Evolutionary conservation across 2,888 invertebrate genomes (phyloP).

Genomic region (Esperia sulphurella): DNA sequence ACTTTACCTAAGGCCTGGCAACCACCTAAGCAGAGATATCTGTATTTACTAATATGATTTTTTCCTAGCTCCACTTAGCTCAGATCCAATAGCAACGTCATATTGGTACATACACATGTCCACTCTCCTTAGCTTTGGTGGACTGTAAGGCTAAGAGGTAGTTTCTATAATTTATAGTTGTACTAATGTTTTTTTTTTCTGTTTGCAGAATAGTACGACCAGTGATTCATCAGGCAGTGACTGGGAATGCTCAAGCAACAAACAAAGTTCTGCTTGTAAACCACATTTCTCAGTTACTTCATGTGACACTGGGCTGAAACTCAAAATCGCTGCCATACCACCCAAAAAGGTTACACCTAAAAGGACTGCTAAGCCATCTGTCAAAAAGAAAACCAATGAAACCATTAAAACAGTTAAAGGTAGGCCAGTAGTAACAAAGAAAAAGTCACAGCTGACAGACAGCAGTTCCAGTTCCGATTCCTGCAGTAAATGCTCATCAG

Average conservation of each 20-base stretch:
- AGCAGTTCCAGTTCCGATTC: conserved; percentile 72
- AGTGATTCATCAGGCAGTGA: conserved; percentile 66
- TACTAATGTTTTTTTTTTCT: not conserved
- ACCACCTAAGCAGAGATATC: no score
- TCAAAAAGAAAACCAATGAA: conserved; percentile 33
- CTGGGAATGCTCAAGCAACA: conserved; percentile 62
- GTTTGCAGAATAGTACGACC: conserved; percentile 63
- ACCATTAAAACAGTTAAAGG: conserved; percentile 14
- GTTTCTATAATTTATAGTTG: not conserved
- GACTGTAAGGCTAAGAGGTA: no score
- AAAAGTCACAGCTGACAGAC: conserved; percentile 48
- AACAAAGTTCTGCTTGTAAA: conserved; percentile 51
- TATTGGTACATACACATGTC: no score
- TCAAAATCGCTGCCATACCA: conserved; percentile 81
- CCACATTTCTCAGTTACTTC: conserved; percentile 81
- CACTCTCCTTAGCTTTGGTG: no score
- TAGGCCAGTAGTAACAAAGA: conserved; percentile 22
- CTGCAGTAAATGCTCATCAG: conserved; percentile 71
- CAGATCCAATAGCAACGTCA: no score
- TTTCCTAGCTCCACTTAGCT: no score
- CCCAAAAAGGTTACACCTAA: conserved; percentile 49
- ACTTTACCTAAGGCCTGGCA: no score
- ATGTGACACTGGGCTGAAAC: conserved; percentile 79
- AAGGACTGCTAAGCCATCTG: conserved; percentile 29
- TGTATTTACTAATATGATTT: no score